These are phyloP conservation scores for Halictus quadricinctus DNA, from an alignment of 2,888 invertebrate genomes.

Conservation along the genomic window DNA sequence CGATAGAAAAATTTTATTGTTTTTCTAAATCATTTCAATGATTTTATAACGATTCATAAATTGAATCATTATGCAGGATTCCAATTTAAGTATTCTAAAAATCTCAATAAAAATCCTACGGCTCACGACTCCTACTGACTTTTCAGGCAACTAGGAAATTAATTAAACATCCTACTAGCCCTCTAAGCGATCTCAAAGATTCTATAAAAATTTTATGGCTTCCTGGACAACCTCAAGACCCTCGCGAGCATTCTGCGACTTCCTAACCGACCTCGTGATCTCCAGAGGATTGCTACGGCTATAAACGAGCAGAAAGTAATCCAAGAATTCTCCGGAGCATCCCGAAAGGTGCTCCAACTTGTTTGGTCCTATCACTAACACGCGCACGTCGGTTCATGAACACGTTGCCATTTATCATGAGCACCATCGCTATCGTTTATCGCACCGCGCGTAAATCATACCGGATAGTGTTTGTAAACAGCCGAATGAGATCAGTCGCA, in stretches of 20 bases:
- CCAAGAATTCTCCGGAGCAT: neutral
- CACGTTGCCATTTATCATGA: neutral
- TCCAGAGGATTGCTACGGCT: neutral
- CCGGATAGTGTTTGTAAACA: conserved; percentile 16
- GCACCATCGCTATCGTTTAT: conserved; percentile 7
- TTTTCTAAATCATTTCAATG: neutral
- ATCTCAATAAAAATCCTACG: neutral
- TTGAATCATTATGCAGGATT: neutral
- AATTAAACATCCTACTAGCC: neutral
- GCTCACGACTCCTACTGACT: neutral
- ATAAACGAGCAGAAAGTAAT: neutral
- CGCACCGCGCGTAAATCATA: neutral
- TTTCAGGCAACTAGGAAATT: neutral
- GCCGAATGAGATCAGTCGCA: neutral
- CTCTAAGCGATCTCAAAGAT: neutral
- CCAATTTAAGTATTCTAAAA: neutral
- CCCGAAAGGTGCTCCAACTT: neutral
- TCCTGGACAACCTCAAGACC: neutral
- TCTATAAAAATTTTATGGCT: neutral
- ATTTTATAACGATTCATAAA: neutral
- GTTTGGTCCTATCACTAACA: neutral
- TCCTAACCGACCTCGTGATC: neutral
- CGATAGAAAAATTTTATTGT: neutral
- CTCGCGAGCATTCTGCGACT: neutral
- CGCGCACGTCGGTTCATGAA: neutral